Evolutionary conservation across 2,113 vertebrate species (phyloP).

Genomic region (Laterallus jamaicensis): DNA sequence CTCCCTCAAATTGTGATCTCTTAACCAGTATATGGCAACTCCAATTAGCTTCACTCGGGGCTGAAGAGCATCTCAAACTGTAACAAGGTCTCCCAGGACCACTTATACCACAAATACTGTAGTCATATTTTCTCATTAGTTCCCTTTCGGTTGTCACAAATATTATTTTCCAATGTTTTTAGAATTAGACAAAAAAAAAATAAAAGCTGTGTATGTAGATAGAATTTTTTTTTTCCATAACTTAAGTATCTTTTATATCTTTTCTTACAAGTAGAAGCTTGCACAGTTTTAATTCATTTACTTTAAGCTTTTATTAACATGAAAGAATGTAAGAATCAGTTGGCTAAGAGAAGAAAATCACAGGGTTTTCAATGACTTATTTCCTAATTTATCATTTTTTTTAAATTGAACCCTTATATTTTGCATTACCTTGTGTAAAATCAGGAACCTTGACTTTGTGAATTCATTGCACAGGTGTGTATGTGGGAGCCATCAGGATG

Average conservation of each 20-base stretch:
- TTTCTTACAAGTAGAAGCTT: conserved; percentile 61
- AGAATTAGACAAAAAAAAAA: conserved; percentile 68
- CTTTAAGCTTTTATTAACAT: conserved; percentile 61
- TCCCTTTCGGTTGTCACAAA: conserved; percentile 79
- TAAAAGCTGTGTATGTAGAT: conserved; percentile 47
- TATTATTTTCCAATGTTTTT: conserved; percentile 72
- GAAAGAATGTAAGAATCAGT: conserved; percentile 35
- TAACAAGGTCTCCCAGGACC: conserved; percentile 90
- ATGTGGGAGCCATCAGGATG: background rate
- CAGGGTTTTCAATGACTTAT: background rate
- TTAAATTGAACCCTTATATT: background rate
- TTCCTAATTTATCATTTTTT: background rate
- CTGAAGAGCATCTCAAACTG: conserved; percentile 77
- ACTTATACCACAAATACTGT: conserved; percentile 67
- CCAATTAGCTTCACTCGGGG: conserved; percentile 82
- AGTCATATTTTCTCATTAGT: conserved; percentile 84
- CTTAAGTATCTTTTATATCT: conserved; percentile 58
- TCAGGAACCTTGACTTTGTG: background rate
- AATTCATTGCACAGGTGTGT: background rate
- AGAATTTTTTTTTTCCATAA: conserved; percentile 70
- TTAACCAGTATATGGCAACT: conserved; percentile 75
- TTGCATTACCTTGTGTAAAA: background rate
- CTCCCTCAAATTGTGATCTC: conserved; percentile 67
- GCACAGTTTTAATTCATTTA: conserved; percentile 72
- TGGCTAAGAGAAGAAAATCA: conserved; percentile 17